Percentiles rank a stretch among this genome's conserved stretches.
Conservation (phyloP, 2,888 invertebrate genomes). For the Pyralis farinalis region DNA sequence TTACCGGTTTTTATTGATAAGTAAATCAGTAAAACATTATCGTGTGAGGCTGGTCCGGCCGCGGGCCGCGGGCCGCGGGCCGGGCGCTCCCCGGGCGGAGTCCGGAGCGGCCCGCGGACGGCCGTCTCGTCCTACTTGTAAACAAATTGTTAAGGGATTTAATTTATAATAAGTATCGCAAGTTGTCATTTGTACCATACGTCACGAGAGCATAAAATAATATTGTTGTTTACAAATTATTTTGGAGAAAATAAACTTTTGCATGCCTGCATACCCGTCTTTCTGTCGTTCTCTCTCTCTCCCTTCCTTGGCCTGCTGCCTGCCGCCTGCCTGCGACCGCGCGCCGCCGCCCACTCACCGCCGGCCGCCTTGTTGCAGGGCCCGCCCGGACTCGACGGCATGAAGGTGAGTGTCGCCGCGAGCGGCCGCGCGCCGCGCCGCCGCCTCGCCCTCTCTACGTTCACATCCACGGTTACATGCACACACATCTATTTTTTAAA, state of each 20-base stretch:
- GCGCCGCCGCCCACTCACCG: conserved; percentile 21
- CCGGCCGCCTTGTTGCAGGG: conserved; percentile 86
- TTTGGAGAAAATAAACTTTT: conserved; percentile 73
- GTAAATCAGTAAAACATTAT: too few relatives aligned
- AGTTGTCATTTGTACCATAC: conserved; percentile 77
- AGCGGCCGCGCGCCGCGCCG: conserved; percentile 7
- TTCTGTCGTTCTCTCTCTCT: conserved; percentile 23
- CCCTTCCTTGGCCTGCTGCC: background rate
- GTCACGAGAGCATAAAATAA: conserved; percentile 56
- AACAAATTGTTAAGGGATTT: conserved; percentile 54
- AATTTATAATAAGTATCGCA: conserved; percentile 70
- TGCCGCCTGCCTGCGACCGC: conserved; percentile 5
- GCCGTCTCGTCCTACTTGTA: conserved; percentile 17
- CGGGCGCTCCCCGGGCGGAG: background rate
- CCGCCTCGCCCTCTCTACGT: too few relatives aligned
- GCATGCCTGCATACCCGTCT: conserved; percentile 69
- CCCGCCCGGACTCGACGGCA: conserved; percentile 95
- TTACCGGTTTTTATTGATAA: too few relatives aligned
- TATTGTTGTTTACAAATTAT: conserved; percentile 77
- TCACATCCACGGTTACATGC: too few relatives aligned
- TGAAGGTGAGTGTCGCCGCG: conserved; percentile 88
- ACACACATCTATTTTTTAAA: too few relatives aligned
- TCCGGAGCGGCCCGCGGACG: background rate
- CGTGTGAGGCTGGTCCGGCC: too few relatives aligned
- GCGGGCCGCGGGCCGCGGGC: background rate